Conservation (phyloP, 2,888 invertebrate species). For the Eristalis tenax region DNA sequence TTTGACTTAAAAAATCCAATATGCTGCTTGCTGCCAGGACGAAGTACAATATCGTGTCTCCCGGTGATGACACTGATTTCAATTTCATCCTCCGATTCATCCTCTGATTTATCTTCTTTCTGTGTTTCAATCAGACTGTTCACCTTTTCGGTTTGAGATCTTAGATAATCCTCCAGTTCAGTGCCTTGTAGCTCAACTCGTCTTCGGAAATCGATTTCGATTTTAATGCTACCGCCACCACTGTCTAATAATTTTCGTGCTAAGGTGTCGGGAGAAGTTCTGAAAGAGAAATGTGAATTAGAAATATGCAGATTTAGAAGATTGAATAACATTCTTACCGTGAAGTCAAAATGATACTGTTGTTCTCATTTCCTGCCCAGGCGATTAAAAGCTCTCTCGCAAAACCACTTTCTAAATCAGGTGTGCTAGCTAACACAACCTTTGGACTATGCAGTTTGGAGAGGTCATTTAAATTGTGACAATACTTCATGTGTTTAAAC, state of each 20-base stretch:
- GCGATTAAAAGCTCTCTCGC: conserved; percentile 96
- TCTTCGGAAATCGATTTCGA: conserved; percentile 87
- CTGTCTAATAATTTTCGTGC: conserved; percentile 91
- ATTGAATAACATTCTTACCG: conserved; percentile 81
- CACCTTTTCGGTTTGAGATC: conserved; percentile 84
- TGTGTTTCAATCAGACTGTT: conserved; percentile 81
- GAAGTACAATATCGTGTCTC: conserved; percentile 94
- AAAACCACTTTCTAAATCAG: conserved; percentile 97
- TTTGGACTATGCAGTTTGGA: conserved; percentile 93
- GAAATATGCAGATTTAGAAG: not conserved
- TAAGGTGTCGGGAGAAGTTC: conserved; percentile 84
- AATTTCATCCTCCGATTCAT: conserved; percentile 87
- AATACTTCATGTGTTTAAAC: conserved; percentile 95
- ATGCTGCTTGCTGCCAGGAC: conserved; percentile 86
- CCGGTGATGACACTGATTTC: conserved; percentile 93
- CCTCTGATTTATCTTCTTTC: conserved; percentile 87
- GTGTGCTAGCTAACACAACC: conserved; percentile 96
- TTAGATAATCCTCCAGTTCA: conserved; percentile 89
- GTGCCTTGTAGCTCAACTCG: conserved; percentile 89
- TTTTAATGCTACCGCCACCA: conserved; percentile 84
- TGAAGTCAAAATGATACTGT: conserved; percentile 96
- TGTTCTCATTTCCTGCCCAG: conserved; percentile 95
- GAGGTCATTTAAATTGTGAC: conserved; percentile 95
- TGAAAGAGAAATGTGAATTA: not conserved
- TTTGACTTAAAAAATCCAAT: conserved; percentile 93